These are phyloP conservation scores for Oophaga sylvatica DNA, from an alignment of 2,797 vertebrate genomes.

Conservation along the genomic window DNA sequence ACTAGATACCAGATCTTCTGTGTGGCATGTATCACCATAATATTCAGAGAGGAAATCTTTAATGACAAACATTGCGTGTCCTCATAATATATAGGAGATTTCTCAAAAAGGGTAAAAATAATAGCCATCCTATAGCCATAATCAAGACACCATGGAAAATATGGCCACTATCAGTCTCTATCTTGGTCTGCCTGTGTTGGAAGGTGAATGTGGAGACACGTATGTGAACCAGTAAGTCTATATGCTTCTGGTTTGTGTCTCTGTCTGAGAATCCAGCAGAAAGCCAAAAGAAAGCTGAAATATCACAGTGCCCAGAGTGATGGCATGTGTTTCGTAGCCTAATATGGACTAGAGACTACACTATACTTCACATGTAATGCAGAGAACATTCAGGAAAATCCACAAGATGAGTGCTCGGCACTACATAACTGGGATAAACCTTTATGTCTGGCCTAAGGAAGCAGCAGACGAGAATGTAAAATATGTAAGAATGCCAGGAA, in stretches of 20 bases:
- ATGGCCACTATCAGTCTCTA: neutral
- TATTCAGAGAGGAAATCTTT: neutral
- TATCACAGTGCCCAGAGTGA: constrained; percentile 54
- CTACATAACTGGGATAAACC: neutral
- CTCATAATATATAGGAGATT: neutral
- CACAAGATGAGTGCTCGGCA: neutral
- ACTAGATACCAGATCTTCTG: neutral
- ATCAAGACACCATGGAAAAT: neutral
- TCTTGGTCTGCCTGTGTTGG: too few relatives aligned
- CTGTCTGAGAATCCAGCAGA: constrained; percentile 26
- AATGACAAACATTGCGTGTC: neutral
- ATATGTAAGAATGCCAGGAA: neutral
- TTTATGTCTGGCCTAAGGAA: neutral
- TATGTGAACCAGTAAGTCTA: constrained; percentile 6
- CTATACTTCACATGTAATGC: constrained; percentile 50
- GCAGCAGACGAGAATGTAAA: neutral
- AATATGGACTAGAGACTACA: constrained; percentile 18
- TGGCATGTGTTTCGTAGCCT: constrained; percentile 43
- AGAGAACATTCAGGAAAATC: neutral
- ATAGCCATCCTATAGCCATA: neutral
- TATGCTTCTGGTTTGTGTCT: constrained; percentile 57
- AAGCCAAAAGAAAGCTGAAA: constrained; percentile 49
- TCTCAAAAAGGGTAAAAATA: neutral
- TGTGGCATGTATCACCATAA: neutral
- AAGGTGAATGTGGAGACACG: neutral